Evolutionary conservation across 2,113 vertebrate species (phyloP).

Genomic region (Phoenicopterus ruber): DNA sequence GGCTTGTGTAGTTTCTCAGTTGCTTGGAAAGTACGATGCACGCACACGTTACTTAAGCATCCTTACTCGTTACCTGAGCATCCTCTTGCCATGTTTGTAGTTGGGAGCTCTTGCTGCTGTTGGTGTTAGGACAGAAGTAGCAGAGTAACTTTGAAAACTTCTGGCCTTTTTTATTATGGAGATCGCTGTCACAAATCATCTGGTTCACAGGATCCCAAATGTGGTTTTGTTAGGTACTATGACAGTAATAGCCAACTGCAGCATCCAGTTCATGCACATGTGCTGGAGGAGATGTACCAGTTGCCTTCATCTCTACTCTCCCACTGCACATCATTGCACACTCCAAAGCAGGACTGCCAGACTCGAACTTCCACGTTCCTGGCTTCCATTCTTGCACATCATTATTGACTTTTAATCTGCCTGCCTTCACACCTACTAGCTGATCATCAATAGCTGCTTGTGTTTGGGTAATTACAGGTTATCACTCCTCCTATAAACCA

Average conservation of each 20-base stretch:
- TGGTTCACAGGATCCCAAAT: background rate
- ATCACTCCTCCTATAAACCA: background rate
- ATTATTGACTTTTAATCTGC: background rate
- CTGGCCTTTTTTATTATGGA: background rate
- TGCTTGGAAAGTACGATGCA: background rate
- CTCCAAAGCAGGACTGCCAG: background rate
- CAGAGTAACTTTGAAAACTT: background rate
- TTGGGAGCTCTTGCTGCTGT: background rate
- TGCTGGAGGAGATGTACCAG: background rate
- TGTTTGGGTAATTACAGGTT: background rate
- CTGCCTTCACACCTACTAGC: background rate
- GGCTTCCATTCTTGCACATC: background rate
- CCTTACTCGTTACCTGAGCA: background rate
- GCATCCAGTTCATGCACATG: background rate
- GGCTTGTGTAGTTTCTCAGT: background rate
- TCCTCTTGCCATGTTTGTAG: background rate
- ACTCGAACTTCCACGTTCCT: background rate
- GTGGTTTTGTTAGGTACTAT: background rate
- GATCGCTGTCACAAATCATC: background rate
- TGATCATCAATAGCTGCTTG: background rate
- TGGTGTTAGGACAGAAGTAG: background rate
- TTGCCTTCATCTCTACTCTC: background rate
- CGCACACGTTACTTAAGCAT: background rate
- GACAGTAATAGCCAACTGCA: background rate
- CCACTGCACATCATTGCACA: accelerated